Base-by-base conservation (phyloP, 2,888 invertebrate species). In the Heteromyza rotundicornis region DNA sequence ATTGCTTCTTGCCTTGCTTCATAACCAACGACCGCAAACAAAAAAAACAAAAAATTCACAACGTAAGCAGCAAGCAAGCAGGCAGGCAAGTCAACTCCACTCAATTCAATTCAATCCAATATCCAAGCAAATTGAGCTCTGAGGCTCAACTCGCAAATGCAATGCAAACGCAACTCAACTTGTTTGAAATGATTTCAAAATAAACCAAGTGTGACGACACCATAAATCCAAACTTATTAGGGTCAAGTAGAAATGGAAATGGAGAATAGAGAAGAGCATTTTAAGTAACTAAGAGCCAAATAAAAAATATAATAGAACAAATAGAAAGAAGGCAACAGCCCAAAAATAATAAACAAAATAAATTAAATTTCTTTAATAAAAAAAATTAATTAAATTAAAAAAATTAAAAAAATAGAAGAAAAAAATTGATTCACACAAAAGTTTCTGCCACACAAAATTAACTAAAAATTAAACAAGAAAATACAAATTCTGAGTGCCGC, bases 191-290 rank as follows among this genome's bases (percentile, higher is more conserved):
- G 60, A 60, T 64, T 64, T 57, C 62, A 49, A 67, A 67, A 64
- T 61, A 56, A 67, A 64, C 67, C 64, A 65, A 67, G 67, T 67
- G 65, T 65, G 67, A 67, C 67, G 60, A 62, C 64, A 65, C 52
- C 68, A 70, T 68, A 68, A 68, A 70, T 70, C 64, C 64, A 36
- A 67, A 65, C 68, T 70, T 65, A 68, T 70, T 65, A 68, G 67
- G 66, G 69, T 68, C 67, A 69, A 68, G 65, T 67, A 67, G 60
- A 61, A n/a, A 64, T 60, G 40, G 61, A 56, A n/a, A n/a, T n/a
- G n/a, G n/a, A n/a, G n/a, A n/a, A 59, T 59, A 32, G 35, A 53
- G n/a, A n/a, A 1, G 1, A 12, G 24, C n/a, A 1, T 36, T 20
- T 54, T 3, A 12, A 1, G 22, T 1, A 69, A 63, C 5, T 69